Base-by-base conservation (phyloP, 2,888 invertebrate species). In the Eurytoma adleriae region DNA sequence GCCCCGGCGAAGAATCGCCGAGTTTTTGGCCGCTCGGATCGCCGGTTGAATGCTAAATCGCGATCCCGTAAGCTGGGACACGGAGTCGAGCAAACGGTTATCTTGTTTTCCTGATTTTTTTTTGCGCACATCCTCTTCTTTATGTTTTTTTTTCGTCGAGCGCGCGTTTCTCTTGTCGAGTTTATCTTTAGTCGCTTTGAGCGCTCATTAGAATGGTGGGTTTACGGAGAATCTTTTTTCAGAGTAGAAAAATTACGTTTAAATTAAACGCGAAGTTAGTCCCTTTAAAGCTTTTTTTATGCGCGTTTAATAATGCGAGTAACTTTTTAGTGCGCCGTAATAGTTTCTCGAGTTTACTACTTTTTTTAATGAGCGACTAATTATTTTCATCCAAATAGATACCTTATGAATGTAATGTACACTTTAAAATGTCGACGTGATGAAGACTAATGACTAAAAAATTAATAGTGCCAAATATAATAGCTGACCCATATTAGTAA, bases 341-440 rank as follows among this genome's bases (percentile, higher is more conserved):
- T 64, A 64, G n/a, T 64, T 40, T n/a, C n/a, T 40, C 3, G 12
- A 20, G 18, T 40, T 64, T 5, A 54, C 54, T n/a, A 14, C 3
- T 24, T 16, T 61, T 61, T 61, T 20, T 24, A 40, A 40, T n/a
- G 10, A 52, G 57, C 30, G 64, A 52, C 72, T 64, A 72, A 64
- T 72, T 64, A 71, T 71, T 24, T 61, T 50, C 40, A 24, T 61
- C 50, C 27, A 57, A 71, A 71, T 71, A 50, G 50, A 71, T n/a
- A 10, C 18, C 16, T n/a, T 10, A 57, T 40, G 14, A 27, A 13
- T 27, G 16, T 57, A 18, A 10, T 57, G 18, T 16, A 54, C 27
- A 68, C 27, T 12, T 18, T 14, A 24, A n/a, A 3, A 14, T 2
- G 13, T 5, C 40, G 57, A 18, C 40, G 30, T 18, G 57, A 54